phyloP scores from a whole-genome alignment of 2,113 vertebrate genomes.

The Neogale vison region DNA sequence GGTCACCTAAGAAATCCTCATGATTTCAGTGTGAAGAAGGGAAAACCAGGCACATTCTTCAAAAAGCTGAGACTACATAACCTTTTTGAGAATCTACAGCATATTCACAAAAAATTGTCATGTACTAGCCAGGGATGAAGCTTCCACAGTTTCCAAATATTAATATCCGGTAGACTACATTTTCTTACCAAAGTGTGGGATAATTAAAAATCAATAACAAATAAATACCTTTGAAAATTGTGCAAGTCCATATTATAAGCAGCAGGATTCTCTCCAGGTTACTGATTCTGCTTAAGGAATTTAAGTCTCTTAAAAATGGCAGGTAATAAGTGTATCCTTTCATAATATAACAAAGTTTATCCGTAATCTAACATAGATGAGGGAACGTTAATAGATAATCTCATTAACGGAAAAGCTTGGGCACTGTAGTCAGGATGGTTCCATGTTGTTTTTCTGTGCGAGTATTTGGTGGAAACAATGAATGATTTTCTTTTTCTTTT shows the following conservation, averaged over 20 bases:
- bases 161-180: not conserved
- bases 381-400: not conserved
- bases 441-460: not conserved
- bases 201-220: not conserved
- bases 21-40: not conserved
- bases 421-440: not conserved
- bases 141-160: not conserved
- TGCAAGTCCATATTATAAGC: not conserved
- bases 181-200: not conserved
- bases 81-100: not conserved
- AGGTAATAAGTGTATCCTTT: not conserved
- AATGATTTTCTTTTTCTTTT: not conserved
- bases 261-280: not conserved
- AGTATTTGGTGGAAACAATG: not conserved
- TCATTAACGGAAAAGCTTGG: not conserved
- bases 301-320: not conserved
- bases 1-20: conserved; percentile 8
- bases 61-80: not conserved
- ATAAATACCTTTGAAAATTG: not conserved
- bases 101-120: not conserved
- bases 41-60: not conserved
- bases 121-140: not conserved
- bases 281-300: not conserved
- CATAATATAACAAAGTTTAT: not conserved
- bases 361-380: not conserved